A percentile compares a stretch with the other conserved stretches of the same genome.
phyloP scores from a whole-genome alignment of 1,140 invertebrate genomes.

The Tyrophagus putrescentiae region DNA sequence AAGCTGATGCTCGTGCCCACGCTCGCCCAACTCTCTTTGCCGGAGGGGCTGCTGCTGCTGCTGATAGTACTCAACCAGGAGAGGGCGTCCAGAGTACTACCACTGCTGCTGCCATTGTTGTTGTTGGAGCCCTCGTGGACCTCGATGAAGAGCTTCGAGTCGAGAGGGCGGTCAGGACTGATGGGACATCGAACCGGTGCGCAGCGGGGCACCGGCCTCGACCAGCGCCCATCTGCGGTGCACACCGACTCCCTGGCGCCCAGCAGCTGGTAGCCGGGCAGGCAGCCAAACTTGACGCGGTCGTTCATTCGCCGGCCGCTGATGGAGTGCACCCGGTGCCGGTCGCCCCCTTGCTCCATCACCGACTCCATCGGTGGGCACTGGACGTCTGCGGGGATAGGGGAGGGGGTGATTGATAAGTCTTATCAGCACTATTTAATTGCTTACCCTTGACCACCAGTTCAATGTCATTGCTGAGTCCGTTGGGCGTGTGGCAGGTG shows the following conservation, averaged over 20 bases:
- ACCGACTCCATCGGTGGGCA: conserved; percentile 26
- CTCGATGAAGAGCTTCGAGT: too few relatives aligned
- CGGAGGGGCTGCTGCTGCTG: too few relatives aligned
- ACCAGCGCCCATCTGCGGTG: conserved; percentile 26
- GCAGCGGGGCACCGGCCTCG: conserved; percentile 25
- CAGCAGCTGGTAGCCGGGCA: conserved; percentile 26
- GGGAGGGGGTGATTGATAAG: neutral
- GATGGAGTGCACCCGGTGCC: conserved; percentile 26
- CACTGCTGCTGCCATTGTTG: too few relatives aligned
- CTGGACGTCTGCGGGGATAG: conserved; percentile 23
- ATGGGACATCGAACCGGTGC: too few relatives aligned
- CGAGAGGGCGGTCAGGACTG: too few relatives aligned
- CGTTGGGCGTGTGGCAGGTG: conserved; percentile 61
- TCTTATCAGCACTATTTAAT: neutral
- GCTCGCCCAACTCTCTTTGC: too few relatives aligned
- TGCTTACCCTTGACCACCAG: conserved; percentile 57
- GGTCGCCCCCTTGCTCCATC: conserved; percentile 9
- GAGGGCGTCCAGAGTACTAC: too few relatives aligned
- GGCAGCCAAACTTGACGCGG: conserved; percentile 26
- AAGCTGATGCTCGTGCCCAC: too few relatives aligned
- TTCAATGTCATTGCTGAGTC: conserved; percentile 58
- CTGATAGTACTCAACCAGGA: too few relatives aligned
- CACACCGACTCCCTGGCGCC: conserved; percentile 26
- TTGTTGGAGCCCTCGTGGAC: too few relatives aligned
- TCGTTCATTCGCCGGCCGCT: conserved; percentile 27